These are phyloP conservation scores for Salvator merianae DNA, from an alignment of 2,113 vertebrate species.

Conservation along the genomic window DNA sequence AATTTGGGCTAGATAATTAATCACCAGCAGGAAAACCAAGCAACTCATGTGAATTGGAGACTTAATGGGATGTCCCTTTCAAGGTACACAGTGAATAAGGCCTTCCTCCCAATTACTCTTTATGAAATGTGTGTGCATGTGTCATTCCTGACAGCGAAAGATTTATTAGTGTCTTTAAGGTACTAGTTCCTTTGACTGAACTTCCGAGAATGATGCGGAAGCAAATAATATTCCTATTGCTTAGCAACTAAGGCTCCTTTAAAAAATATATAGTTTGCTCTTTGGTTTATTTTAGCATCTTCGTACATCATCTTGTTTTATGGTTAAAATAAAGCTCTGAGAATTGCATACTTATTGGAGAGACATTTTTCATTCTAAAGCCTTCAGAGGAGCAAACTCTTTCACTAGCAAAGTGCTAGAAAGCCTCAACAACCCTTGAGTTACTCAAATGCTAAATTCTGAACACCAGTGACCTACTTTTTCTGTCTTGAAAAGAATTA, in stretches of 20 bases:
- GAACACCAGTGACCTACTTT: slow-evolving; percentile 45
- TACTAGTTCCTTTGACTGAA: neutral
- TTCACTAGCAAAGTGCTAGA: neutral
- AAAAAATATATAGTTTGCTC: no score
- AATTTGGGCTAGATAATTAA: neutral
- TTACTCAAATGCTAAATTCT: slow-evolving; percentile 16
- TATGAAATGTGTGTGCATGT: neutral
- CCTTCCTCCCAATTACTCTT: neutral
- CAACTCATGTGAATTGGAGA: neutral
- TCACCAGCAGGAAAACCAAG: neutral
- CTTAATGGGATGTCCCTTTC: neutral
- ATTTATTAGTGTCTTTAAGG: neutral
- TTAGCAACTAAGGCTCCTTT: neutral
- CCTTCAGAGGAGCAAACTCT: neutral
- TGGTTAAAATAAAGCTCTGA: no score
- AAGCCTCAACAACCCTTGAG: neutral
- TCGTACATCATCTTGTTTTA: neutral
- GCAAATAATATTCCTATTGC: neutral
- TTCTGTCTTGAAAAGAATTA: slow-evolving; percentile 52
- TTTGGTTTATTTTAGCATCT: neutral
- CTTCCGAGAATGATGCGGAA: neutral
- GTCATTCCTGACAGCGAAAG: neutral
- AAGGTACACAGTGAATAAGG: slow-evolving; percentile 10
- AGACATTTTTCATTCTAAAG: neutral
- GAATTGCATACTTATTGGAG: neutral